phyloP scores from a whole-genome alignment of 1,140 invertebrate species.

The Apis laboriosa region DNA sequence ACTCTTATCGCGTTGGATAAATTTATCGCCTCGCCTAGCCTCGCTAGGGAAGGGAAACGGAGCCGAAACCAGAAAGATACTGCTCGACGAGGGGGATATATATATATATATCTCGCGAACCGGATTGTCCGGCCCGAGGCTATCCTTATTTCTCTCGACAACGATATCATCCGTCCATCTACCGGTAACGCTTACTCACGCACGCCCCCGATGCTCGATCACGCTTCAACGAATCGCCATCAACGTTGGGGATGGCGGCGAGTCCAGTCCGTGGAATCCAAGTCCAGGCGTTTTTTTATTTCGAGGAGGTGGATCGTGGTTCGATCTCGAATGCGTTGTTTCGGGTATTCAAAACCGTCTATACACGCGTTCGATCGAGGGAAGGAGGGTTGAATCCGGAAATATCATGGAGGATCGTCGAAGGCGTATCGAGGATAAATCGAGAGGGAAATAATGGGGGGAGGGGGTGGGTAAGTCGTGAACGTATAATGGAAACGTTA shows the following conservation, averaged over 20 bases:
- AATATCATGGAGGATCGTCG: too few species aligned
- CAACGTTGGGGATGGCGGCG: too few species aligned
- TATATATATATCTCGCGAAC: not conserved
- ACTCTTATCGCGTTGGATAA: conserved; percentile 66
- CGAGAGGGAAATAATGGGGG: not conserved
- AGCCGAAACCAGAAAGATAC: conserved; percentile 24
- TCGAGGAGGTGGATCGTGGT: too few species aligned
- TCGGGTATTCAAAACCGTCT: too few species aligned
- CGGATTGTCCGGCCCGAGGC: conserved; percentile 58
- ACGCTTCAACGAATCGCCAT: not conserved
- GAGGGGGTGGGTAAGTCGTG: conserved; percentile 11
- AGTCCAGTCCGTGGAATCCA: too few species aligned
- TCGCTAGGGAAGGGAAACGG: not conserved
- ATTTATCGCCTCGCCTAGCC: conserved; percentile 66
- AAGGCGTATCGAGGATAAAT: too few species aligned
- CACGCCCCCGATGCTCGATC: not conserved
- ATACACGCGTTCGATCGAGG: too few species aligned
- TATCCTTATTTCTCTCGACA: conserved; percentile 15
- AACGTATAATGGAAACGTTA: conserved; percentile 64
- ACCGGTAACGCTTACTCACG: not conserved
- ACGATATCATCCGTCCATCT: too few species aligned
- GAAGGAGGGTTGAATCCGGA: too few species aligned
- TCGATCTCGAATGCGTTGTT: not conserved
- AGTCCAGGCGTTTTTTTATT: too few species aligned
- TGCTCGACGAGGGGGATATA: conserved; percentile 39